Base-by-base conservation (phyloP, 2,888 invertebrate species). In the Trichopria drosophilae region DNA sequence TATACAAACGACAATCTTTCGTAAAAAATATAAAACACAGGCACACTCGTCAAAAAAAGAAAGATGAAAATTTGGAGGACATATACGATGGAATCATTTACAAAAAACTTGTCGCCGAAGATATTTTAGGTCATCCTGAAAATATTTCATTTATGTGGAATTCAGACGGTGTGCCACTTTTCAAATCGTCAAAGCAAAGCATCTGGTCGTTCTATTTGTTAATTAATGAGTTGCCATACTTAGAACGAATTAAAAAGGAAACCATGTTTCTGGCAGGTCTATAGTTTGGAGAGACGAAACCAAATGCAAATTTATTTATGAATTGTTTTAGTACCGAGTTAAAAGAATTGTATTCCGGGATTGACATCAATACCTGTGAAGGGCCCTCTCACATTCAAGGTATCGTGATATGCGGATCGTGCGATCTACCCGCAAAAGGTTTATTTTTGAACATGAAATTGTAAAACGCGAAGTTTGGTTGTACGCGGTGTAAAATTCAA, bases 111-210 rank as follows among this genome's bases (percentile, higher is more conserved):
- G 23, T 44, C 13, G 26, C 44, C 2, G 19, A 2, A 18, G 48
- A 45, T 20, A 55, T 57, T 44, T 50, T 53, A 19, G 23, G 28
- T 15, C 31, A 43, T 42, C 34, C 36, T 23, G 31, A 46, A 24
- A 58, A 58, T 41, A 46, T 58, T 31, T 54, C 60, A 7, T 59
- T 62, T 20, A 54, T 32, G 3, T 60, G 62, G 62, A 57, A 61
- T 44, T 43, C 60, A 2, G 58, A 61, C 41, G 61, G 59, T n/a
- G 53, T 60, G 3, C 32, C 56, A 4, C 31, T 62, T 4, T 62
- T 53, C 18, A 55, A 57, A 40, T 61, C 60, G 6, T 59, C 60
- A 6, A 55, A 57, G 44, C 43, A 51, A 28, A 41, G 32, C n/a
- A 51, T 59, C 13, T 62, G 62, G 56, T 59, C 59, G 6, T 41